Evolutionary conservation across 2,888 invertebrate species (phyloP).

Genomic region (Rhamnusium bicolor): DNA sequence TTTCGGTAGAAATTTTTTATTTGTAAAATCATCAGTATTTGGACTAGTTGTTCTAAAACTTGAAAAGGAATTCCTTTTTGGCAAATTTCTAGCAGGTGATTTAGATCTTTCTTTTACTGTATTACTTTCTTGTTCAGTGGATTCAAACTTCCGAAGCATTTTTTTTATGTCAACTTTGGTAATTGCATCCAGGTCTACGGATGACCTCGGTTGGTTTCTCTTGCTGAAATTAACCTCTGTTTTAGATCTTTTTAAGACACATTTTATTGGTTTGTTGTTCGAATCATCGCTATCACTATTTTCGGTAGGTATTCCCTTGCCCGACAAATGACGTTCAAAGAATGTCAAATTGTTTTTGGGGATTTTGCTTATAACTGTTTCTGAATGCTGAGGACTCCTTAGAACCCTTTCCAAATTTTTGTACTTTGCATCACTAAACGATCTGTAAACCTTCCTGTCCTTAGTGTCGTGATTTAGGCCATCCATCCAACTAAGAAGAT

Average conservation of each 20-base stretch:
- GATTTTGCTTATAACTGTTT: slow-evolving; percentile 65
- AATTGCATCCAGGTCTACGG: slow-evolving; percentile 68
- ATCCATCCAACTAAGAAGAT: slow-evolving; percentile 69
- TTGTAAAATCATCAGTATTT: not conserved
- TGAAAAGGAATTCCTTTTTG: slow-evolving; percentile 44
- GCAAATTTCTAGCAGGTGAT: slow-evolving; percentile 14
- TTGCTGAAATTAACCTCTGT: slow-evolving; percentile 66
- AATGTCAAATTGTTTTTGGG: slow-evolving; percentile 68
- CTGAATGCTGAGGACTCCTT: slow-evolving; percentile 63
- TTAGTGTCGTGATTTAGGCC: slow-evolving; percentile 67
- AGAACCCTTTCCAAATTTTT: slow-evolving; percentile 67
- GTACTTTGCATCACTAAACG: slow-evolving; percentile 68
- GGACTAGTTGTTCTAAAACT: slow-evolving; percentile 36
- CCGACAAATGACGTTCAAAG: slow-evolving; percentile 67
- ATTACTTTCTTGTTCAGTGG: slow-evolving; percentile 47
- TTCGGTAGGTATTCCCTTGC: slow-evolving; percentile 59
- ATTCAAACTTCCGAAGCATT: slow-evolving; percentile 68
- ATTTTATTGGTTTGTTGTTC: slow-evolving; percentile 44
- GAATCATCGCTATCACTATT: slow-evolving; percentile 52
- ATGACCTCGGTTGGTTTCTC: slow-evolving; percentile 55
- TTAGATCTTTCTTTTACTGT: slow-evolving; percentile 16
- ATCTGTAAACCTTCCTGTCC: slow-evolving; percentile 62
- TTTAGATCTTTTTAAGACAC: slow-evolving; percentile 64
- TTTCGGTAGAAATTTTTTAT: slow-evolving; percentile 23
- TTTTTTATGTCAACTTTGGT: slow-evolving; percentile 69